phyloP scores from a whole-genome alignment of 2,113 vertebrate genomes.

The Picathartes gymnocephalus region DNA sequence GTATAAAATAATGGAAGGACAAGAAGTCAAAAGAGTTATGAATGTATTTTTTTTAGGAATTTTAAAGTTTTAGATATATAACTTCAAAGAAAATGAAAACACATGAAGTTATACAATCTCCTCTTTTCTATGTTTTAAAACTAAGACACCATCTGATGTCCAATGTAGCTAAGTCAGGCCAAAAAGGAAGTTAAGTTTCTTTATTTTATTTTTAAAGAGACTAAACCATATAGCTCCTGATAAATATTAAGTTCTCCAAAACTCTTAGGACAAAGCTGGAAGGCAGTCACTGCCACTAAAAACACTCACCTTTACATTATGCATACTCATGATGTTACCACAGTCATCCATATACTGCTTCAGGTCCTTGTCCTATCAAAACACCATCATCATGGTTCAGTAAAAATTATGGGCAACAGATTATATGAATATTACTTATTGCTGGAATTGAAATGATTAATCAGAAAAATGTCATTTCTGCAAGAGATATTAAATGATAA shows the following conservation, averaged over 20 bases:
- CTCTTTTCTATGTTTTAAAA: neutral
- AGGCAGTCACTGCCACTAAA: neutral
- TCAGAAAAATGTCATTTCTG: neutral
- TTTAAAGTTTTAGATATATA: neutral
- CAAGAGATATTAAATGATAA: neutral
- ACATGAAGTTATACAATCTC: neutral
- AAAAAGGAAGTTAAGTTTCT: neutral
- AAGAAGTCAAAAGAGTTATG: neutral
- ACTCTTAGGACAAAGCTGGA: neutral
- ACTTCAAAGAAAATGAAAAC: neutral
- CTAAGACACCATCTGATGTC: neutral
- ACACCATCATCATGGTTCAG: neutral
- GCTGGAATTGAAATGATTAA: neutral
- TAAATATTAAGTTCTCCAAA: neutral
- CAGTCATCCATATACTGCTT: conserved; percentile 99
- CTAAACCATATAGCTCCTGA: neutral
- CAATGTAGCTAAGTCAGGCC: neutral
- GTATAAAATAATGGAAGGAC: neutral
- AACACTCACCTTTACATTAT: conserved; percentile 92
- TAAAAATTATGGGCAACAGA: neutral
- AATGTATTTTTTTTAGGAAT: neutral
- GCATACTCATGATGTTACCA: conserved; percentile 99
- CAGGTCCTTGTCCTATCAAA: conserved; percentile 92
- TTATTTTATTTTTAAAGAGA: neutral
- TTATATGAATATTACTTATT: neutral